These are phyloP conservation scores for Lagorchestes hirsutus DNA, from an alignment of 2,797 vertebrate species.

Conservation along the genomic window DNA sequence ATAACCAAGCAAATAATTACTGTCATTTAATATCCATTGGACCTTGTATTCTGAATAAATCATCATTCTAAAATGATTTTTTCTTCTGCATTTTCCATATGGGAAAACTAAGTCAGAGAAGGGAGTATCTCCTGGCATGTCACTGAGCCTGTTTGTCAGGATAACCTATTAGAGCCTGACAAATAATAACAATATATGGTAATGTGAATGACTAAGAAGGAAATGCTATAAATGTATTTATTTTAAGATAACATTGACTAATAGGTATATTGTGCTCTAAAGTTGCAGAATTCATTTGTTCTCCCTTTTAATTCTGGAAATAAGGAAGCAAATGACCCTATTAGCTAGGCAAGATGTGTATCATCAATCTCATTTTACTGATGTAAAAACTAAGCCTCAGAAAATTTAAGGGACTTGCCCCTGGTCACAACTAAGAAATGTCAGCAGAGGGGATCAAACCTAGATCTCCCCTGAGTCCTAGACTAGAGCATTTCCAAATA, in stretches of 20 bases:
- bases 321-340: not conserved
- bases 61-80: not conserved
- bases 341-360: not conserved
- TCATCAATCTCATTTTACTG: not conserved
- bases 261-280: not conserved
- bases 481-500: not conserved
- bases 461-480: not conserved
- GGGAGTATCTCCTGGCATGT: not conserved
- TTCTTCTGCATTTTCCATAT: not conserved
- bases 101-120: constrained; percentile 15
- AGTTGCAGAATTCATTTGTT: not conserved
- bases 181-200: not conserved
- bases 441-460: not conserved
- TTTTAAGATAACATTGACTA: not conserved
- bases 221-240: not conserved
- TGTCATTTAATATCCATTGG: not conserved
- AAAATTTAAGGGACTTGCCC: not conserved
- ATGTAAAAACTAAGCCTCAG: not conserved
- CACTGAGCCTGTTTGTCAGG: not conserved
- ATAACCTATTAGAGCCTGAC: not conserved
- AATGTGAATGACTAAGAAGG: not conserved
- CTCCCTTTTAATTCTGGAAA: not conserved
- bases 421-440: not conserved
- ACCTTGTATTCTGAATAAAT: not conserved
- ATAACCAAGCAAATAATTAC: constrained; percentile 3